Percentiles rank a stretch among this genome's conserved stretches.
These are phyloP conservation scores for Malurus alboscapulatus DNA, from an alignment of 2,113 vertebrate genomes.

Conservation along the genomic window DNA sequence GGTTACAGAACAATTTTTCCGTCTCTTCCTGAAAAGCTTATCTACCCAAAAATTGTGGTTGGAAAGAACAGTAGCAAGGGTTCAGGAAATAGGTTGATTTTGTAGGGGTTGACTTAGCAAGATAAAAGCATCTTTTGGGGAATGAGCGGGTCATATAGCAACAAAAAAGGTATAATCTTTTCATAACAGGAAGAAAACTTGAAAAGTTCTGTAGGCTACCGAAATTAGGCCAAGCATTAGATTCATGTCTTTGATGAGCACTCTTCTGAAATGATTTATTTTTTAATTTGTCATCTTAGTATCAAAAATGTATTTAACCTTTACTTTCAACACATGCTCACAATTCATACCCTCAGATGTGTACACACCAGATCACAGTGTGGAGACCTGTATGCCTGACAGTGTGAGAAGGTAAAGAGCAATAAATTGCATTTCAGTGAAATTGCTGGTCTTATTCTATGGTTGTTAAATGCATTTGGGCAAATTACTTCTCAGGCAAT, in stretches of 20 bases:
- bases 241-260: background rate
- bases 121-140: background rate
- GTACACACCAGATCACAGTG: background rate
- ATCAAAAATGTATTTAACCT: background rate
- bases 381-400: background rate
- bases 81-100: background rate
- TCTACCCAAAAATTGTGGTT: background rate
- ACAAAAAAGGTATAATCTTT: background rate
- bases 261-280: background rate
- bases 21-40: background rate
- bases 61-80: background rate
- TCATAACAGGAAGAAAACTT: background rate
- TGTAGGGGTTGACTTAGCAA: background rate
- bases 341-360: background rate
- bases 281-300: background rate
- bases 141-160: background rate
- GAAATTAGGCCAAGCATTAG: background rate
- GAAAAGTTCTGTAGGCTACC: background rate
- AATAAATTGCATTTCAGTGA: background rate
- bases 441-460: background rate
- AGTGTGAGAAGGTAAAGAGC: background rate
- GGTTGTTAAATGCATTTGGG: background rate
- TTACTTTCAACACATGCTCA: background rate
- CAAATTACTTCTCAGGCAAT: background rate
- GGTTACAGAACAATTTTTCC: background rate